Evolutionary conservation across 2,888 invertebrate species (phyloP).

Genomic region (Eledona agricola): DNA sequence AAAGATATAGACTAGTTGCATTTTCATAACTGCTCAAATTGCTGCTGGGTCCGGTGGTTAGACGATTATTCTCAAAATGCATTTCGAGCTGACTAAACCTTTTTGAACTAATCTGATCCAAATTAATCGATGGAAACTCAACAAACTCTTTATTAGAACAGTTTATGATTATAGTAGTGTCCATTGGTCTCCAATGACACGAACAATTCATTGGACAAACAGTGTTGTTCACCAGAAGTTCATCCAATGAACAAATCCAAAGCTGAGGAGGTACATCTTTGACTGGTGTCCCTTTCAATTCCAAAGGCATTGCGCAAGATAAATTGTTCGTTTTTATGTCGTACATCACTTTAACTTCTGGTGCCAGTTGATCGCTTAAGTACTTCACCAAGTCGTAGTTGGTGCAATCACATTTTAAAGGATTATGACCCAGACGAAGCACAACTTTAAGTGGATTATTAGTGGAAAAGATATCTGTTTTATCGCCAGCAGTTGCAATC

Average conservation of each 20-base stretch:
- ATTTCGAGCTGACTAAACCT: constrained; percentile 41
- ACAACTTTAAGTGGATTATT: constrained; percentile 39
- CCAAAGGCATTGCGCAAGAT: constrained; percentile 61
- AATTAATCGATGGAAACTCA: constrained; percentile 56
- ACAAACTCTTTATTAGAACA: constrained; percentile 64
- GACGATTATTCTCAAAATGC: constrained; percentile 41
- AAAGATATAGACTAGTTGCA: constrained; percentile 63
- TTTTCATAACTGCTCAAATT: constrained; percentile 59
- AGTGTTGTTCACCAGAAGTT: constrained; percentile 14
- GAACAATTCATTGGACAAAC: constrained; percentile 63
- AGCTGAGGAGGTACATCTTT: constrained; percentile 56
- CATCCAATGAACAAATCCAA: constrained; percentile 63
- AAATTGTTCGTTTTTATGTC: constrained; percentile 51
- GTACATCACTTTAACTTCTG: constrained; percentile 56
- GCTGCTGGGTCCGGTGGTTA: constrained; percentile 28
- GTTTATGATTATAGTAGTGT: constrained; percentile 64
- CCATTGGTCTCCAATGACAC: constrained; percentile 63
- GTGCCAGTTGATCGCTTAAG: constrained; percentile 51
- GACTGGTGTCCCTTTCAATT: constrained; percentile 47
- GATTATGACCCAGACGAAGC: constrained; percentile 67
- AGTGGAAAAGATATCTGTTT: constrained; percentile 1
- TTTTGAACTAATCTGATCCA: constrained; percentile 35
- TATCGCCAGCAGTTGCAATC: background rate
- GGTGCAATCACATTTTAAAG: constrained; percentile 69
- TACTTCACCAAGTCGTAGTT: constrained; percentile 66